phyloP scores from a whole-genome alignment of 2,888 invertebrate species.

The Archips xylosteana region DNA sequence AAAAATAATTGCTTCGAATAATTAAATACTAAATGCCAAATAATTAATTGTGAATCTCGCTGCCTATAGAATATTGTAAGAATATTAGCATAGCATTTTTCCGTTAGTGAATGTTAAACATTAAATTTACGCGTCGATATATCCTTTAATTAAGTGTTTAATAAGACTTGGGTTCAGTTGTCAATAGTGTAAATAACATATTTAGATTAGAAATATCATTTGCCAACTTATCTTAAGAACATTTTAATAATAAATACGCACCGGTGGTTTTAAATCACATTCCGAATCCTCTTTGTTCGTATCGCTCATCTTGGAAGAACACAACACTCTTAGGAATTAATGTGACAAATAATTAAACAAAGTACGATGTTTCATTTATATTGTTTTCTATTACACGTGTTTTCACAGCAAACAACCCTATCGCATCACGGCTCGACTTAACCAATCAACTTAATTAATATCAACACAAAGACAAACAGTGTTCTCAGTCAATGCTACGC shows the following conservation, averaged over 20 bases:
- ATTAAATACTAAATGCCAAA: too few species aligned
- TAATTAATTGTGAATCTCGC: too few species aligned
- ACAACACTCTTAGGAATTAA: conserved; percentile 43
- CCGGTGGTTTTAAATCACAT: conserved; percentile 45
- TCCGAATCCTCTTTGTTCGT: conserved; percentile 45
- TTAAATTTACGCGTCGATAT: too few species aligned
- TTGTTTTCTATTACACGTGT: conserved; percentile 44
- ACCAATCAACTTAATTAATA: conserved; percentile 43
- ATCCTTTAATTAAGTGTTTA: too few species aligned
- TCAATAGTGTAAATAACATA: too few species aligned
- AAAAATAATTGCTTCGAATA: too few species aligned
- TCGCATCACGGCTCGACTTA: conserved; percentile 42
- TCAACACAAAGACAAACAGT: conserved; percentile 31
- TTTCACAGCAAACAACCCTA: conserved; percentile 49
- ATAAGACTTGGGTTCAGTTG: too few species aligned
- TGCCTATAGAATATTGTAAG: too few species aligned
- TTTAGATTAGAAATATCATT: too few species aligned
- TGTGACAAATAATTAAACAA: conserved; percentile 36
- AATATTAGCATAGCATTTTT: too few species aligned
- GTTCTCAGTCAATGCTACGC: conserved; percentile 21
- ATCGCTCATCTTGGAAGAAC: conserved; percentile 44
- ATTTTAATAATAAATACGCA: conserved; percentile 45
- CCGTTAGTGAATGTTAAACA: too few species aligned
- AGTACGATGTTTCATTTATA: conserved; percentile 43
- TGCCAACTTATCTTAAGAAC: neutral